Evolutionary conservation across 2,888 invertebrate genomes (phyloP).

Genomic region (Leucoma salicis): DNA sequence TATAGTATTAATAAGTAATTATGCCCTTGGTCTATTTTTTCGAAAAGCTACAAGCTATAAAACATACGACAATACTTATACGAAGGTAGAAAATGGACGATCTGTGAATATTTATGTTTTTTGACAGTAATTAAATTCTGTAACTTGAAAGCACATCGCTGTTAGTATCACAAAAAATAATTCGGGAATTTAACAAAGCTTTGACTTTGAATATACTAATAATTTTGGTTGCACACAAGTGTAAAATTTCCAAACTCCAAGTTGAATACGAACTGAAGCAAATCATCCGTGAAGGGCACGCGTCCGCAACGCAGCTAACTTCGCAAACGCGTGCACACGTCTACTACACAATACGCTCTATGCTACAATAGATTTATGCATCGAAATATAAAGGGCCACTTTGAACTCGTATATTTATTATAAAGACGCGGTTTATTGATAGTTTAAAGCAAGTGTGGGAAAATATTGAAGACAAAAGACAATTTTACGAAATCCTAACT

Average conservation of each 20-base stretch:
- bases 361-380: slow-evolving; percentile 19
- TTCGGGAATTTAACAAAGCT: neutral
- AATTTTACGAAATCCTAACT: too few species aligned
- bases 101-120: too few species aligned
- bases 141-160: too few species aligned
- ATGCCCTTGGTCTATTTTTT: too few species aligned
- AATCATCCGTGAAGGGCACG: slow-evolving; percentile 47
- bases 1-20: too few species aligned
- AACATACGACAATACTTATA: too few species aligned
- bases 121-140: too few species aligned
- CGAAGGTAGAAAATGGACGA: too few species aligned
- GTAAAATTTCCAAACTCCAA: slow-evolving; percentile 31
- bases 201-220: slow-evolving; percentile 9
- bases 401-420: neutral
- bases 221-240: slow-evolving; percentile 17
- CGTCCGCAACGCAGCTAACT: slow-evolving; percentile 31
- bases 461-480: neutral
- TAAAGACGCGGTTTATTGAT: neutral
- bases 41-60: too few species aligned
- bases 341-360: slow-evolving; percentile 34
- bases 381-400: neutral
- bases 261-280: slow-evolving; percentile 35
- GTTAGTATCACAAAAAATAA: neutral
- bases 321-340: slow-evolving; percentile 38
- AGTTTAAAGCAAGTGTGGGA: neutral